These are phyloP conservation scores for Phoxinus dragarum DNA, from an alignment of 2,797 vertebrate species.

Conservation along the genomic window DNA sequence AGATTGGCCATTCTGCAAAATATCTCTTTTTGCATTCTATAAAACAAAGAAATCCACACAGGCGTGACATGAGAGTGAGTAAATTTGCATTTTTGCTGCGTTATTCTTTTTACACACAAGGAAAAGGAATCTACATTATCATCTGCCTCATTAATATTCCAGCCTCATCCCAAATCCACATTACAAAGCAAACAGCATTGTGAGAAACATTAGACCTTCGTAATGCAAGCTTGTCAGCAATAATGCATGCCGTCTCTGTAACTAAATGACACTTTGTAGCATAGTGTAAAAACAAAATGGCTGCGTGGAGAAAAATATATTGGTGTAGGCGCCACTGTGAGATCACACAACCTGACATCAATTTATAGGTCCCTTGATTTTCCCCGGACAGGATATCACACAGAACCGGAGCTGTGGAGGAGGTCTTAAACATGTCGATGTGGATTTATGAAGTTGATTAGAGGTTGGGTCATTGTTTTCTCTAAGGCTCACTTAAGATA, in stretches of 20 bases:
- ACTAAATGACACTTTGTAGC: slow-evolving; percentile 41
- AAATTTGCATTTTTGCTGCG: background rate
- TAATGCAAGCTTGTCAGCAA: slow-evolving; percentile 13
- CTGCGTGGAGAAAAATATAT: slow-evolving; percentile 22
- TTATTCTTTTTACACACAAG: background rate
- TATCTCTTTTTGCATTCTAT: background rate
- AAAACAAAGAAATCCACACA: background rate
- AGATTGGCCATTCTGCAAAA: background rate
- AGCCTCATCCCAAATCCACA: slow-evolving; percentile 2
- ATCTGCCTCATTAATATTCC: slow-evolving; percentile 6
- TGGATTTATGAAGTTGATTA: slow-evolving; percentile 73
- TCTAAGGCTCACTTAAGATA: slow-evolving; percentile 61
- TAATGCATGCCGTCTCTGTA: background rate
- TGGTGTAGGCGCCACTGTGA: slow-evolving; percentile 10
- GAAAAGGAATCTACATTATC: slow-evolving; percentile 5
- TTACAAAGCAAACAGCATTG: slow-evolving; percentile 21
- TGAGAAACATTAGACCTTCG: slow-evolving; percentile 8
- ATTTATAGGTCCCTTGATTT: slow-evolving; percentile 43
- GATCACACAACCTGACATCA: slow-evolving; percentile 45
- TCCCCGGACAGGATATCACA: slow-evolving; percentile 48
- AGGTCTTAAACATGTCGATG: slow-evolving; percentile 71
- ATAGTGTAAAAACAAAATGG: slow-evolving; percentile 46
- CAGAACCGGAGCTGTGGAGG: slow-evolving; percentile 61
- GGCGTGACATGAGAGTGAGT: background rate
- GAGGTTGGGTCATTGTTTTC: slow-evolving; percentile 69